phyloP scores from a whole-genome alignment of 2,113 vertebrate species.

The Pandion haliaetus region DNA sequence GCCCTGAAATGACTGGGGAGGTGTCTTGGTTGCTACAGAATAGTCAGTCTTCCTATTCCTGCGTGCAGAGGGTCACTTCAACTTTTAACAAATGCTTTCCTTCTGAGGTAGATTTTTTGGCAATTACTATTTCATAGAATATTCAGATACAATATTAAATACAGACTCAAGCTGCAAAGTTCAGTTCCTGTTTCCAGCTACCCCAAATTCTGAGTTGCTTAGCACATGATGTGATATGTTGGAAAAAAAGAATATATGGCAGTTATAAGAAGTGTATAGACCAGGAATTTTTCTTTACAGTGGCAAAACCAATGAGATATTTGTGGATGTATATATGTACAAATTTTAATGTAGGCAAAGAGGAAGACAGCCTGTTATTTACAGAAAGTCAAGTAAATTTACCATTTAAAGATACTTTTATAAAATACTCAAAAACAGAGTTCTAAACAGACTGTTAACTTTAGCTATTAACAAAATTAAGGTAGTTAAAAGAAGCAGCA shows the following conservation, averaged over 20 bases:
- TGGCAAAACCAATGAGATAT: neutral
- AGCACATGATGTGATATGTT: neutral
- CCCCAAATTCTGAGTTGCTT: neutral
- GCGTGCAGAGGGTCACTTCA: neutral
- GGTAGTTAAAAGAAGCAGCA: neutral
- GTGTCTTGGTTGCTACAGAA: neutral
- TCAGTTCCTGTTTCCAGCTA: neutral
- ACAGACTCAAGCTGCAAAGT: neutral
- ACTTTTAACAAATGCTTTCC: neutral
- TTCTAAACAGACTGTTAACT: neutral
- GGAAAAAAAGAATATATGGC: neutral
- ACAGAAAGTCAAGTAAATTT: neutral
- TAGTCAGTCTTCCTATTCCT: neutral
- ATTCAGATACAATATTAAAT: neutral
- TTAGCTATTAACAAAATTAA: neutral
- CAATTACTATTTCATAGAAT: neutral
- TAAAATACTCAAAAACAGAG: neutral
- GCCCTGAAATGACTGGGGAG: fast-evolving
- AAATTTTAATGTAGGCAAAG: neutral
- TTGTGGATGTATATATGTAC: neutral
- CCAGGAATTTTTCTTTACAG: neutral
- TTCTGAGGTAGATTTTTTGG: neutral
- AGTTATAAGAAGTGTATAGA: neutral
- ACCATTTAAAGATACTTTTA: neutral
- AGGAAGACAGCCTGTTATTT: neutral